Base-by-base conservation (phyloP, 2,888 invertebrate species). In the Drosophila limbata region DNA sequence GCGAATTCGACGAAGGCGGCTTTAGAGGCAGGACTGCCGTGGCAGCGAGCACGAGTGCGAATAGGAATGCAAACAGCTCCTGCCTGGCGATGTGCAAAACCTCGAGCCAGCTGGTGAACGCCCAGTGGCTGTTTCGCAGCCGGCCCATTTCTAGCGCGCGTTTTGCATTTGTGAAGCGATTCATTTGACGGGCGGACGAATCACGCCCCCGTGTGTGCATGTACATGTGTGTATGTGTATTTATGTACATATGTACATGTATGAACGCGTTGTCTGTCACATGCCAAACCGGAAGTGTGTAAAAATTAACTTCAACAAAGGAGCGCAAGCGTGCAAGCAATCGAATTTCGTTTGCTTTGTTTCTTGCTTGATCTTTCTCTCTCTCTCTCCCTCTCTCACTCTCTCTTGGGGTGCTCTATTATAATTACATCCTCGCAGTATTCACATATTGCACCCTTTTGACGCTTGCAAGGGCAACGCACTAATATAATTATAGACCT, bases 281-380 rank as follows among this genome's bases (percentile, higher is more conserved):
- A 89, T 90, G 90, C 85, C 87, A 90, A 85, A 76, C 84, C 81
- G 88, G 90, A 89, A 82, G 84, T 84, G 77, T 77, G 73, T 74
- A 81, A 77, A 88, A 79, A 76, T 71, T 79, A 72, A 71, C 67
- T 42, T 2, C 64, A 61, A 68, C 17, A 51, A 55, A 70, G 67
- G 61, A 55, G 39, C 63, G 53, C 60, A 64, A 52, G 57, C 44
- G 52, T 55, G 55, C 44, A 21, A 48, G 45, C 59, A 65, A 40
- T 39, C 37, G 35, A 57, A 44, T 60, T 50, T 69, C 35, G 48
- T 53, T 56, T 53, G 48, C 56, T 74, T 64, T n/a, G 50, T 64
- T 48, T 33, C 37, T 48, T 21, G 1, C 31, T 28, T 37, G 15
- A 37, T 33, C 44, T 9, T 1, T 35, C 21, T 37, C 48, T 47